phyloP scores from a whole-genome alignment of 2,797 vertebrate genomes.

The Pagetopsis macropterus region DNA sequence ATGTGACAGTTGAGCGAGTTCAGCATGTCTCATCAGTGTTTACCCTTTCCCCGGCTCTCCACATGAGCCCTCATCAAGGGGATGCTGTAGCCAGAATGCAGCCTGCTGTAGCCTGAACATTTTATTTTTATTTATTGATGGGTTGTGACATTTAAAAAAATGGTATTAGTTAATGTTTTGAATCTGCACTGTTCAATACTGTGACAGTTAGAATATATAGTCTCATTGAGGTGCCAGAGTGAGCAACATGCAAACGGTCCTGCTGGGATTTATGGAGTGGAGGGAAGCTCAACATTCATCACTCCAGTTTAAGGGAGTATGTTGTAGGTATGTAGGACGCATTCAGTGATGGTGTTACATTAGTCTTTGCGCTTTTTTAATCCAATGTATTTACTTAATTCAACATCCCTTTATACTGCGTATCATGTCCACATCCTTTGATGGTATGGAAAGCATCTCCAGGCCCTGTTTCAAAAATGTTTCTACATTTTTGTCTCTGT shows the following conservation, averaged over 20 bases:
- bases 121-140: slow-evolving; percentile 13
- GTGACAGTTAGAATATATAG: slow-evolving; percentile 13
- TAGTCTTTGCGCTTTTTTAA: slow-evolving; percentile 16
- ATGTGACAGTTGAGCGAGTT: slow-evolving; percentile 69
- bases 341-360: slow-evolving; percentile 5
- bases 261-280: slow-evolving; percentile 38
- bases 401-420: neutral
- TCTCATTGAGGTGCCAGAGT: slow-evolving; percentile 37
- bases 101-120: slow-evolving; percentile 6
- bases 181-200: slow-evolving; percentile 18
- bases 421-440: slow-evolving; percentile 13
- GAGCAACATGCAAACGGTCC: slow-evolving; percentile 32
- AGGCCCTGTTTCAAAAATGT: slow-evolving; percentile 6
- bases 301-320: slow-evolving; percentile 46
- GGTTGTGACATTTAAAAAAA: slow-evolving; percentile 12
- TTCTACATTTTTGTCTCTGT: neutral
- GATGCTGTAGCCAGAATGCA: slow-evolving; percentile 19
- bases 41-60: slow-evolving; percentile 64
- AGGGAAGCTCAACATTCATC: slow-evolving; percentile 45
- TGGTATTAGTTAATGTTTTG: neutral
- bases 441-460: slow-evolving; percentile 28
- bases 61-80: slow-evolving; percentile 66
- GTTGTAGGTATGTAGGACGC: slow-evolving; percentile 25
- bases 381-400: slow-evolving; percentile 30
- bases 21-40: slow-evolving; percentile 68